Evolutionary conservation across 2,797 vertebrate species (phyloP).

Genomic region (Lacerta bilineata): DNA sequence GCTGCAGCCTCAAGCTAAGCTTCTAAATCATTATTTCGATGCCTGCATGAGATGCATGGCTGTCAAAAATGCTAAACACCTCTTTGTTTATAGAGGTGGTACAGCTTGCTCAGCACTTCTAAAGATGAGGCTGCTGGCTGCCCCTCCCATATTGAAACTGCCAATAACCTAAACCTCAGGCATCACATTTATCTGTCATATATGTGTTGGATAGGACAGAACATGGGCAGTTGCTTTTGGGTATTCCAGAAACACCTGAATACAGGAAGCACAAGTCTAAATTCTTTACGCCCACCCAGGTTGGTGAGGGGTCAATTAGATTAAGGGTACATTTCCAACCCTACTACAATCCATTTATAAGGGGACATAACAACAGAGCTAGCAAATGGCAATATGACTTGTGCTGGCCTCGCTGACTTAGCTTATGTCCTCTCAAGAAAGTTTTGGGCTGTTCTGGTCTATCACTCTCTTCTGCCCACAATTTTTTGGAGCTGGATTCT

Average conservation of each 20-base stretch:
- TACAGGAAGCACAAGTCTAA: neutral
- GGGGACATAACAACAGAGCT: neutral
- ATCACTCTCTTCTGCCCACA: neutral
- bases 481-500: neutral
- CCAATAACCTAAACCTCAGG: neutral
- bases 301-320: neutral
- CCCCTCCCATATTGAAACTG: neutral
- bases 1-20: fast-evolving
- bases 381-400: neutral
- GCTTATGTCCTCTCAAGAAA: neutral
- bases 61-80: slow-evolving; percentile 29
- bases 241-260: neutral
- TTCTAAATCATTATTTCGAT: slow-evolving; percentile 33
- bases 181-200: neutral
- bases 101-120: slow-evolving; percentile 31
- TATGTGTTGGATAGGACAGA: neutral
- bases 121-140: slow-evolving; percentile 36
- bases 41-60: neutral
- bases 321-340: neutral
- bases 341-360: neutral
- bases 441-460: too few relatives aligned
- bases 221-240: neutral
- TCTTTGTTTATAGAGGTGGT: slow-evolving; percentile 37
- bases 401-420: neutral
- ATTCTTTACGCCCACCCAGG: neutral